phyloP scores from a whole-genome alignment of 1,140 invertebrate genomes.

The Diuraphis noxia region DNA sequence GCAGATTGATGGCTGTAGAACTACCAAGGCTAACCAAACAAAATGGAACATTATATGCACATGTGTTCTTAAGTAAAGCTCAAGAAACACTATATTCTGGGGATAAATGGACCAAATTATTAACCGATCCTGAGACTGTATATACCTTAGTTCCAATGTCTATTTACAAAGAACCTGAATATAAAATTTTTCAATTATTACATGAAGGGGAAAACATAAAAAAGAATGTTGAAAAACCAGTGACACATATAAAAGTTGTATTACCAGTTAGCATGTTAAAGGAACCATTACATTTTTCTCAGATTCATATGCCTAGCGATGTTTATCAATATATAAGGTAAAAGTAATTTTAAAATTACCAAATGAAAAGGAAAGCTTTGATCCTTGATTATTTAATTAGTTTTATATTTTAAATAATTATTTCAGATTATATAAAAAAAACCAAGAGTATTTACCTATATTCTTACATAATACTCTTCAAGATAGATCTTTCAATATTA shows the following conservation, averaged over 20 bases:
- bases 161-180: slow-evolving; percentile 36
- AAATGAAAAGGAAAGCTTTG: neutral
- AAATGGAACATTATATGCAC: slow-evolving; percentile 40
- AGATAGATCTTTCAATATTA: slow-evolving; percentile 38
- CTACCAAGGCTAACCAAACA: slow-evolving; percentile 20
- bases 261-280: slow-evolving; percentile 44
- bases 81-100: neutral
- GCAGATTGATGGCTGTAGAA: slow-evolving; percentile 29
- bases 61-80: slow-evolving; percentile 28
- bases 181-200: slow-evolving; percentile 48
- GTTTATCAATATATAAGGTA: slow-evolving; percentile 48
- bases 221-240: slow-evolving; percentile 35
- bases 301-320: slow-evolving; percentile 44
- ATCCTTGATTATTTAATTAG: neutral
- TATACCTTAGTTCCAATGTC: slow-evolving; percentile 46
- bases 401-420: neutral
- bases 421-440: slow-evolving; percentile 16
- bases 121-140: slow-evolving; percentile 24
- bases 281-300: slow-evolving; percentile 44
- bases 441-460: slow-evolving; percentile 43
- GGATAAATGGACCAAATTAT: slow-evolving; percentile 28
- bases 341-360: neutral
- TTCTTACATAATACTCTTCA: slow-evolving; percentile 39
- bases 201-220: slow-evolving; percentile 5
- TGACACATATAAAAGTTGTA: slow-evolving; percentile 36